Evolutionary conservation across 2,797 vertebrate species (phyloP).

Genomic region (Aulostomus chinensis): DNA sequence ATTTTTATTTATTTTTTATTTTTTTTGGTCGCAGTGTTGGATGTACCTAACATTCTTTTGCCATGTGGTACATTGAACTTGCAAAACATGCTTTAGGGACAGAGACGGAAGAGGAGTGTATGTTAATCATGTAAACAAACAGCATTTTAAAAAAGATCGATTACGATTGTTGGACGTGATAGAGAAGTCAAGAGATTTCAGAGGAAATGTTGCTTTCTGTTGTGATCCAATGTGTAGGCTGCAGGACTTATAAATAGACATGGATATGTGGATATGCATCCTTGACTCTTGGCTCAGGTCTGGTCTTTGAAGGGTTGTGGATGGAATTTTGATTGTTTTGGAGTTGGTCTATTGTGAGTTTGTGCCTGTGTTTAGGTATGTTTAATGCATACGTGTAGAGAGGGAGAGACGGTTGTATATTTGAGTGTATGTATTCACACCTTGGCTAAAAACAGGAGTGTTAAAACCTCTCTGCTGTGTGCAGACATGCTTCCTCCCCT

Average conservation of each 20-base stretch:
- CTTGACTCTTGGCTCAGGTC: constrained; percentile 49
- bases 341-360: constrained; percentile 40
- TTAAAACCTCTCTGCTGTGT: constrained; percentile 64
- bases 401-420: constrained; percentile 5
- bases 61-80: constrained; percentile 2
- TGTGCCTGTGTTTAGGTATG: constrained; percentile 12
- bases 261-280: constrained; percentile 50
- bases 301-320: constrained; percentile 35
- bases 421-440: constrained; percentile 56
- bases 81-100: constrained; percentile 11
- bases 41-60: no score
- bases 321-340: constrained; percentile 50
- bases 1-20: constrained; percentile 11
- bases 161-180: no score
- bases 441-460: constrained; percentile 57
- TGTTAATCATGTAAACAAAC: no score
- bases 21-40: no score
- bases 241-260: constrained; percentile 64
- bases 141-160: no score
- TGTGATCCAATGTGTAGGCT: constrained; percentile 51
- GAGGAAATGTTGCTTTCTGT: constrained; percentile 32
- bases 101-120: no score
- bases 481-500: constrained; percentile 38
- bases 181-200: constrained; percentile 32
- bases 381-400: constrained; percentile 5